Percentiles rank a stretch among this genome's conserved stretches.
Conservation (phyloP, 2,888 invertebrate genomes). For the Phorcus lineatus region DNA sequence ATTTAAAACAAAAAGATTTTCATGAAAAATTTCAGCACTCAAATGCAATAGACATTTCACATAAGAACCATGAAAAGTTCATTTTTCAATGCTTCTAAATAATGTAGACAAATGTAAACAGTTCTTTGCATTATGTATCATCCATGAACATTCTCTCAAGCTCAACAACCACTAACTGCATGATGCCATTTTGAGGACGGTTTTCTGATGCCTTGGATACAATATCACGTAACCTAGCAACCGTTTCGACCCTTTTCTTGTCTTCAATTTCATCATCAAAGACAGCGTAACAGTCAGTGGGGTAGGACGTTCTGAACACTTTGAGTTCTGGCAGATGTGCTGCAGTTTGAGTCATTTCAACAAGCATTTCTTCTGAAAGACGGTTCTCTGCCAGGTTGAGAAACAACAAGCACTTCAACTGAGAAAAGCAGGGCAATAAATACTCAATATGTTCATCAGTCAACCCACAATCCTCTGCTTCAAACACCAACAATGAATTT, state of each 20-base stretch:
- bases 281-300: constrained; percentile 46
- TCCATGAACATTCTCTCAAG: constrained; percentile 24
- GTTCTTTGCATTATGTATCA: not conserved
- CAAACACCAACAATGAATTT: constrained; percentile 55
- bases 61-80: not conserved
- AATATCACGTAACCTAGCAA: constrained; percentile 12
- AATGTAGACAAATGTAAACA: not conserved
- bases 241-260: not conserved
- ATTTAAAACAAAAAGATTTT: too few species aligned
- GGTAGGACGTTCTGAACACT: constrained; percentile 39
- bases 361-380: constrained; percentile 38
- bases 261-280: constrained; percentile 37
- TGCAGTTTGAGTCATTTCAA: constrained; percentile 39
- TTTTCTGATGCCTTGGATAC: constrained; percentile 1
- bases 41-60: too few species aligned
- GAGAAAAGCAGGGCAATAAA: constrained; percentile 42
- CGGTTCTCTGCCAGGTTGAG: constrained; percentile 60
- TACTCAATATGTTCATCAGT: constrained; percentile 45
- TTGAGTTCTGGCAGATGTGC: constrained; percentile 30
- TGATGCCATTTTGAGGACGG: not conserved
- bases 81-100: not conserved
- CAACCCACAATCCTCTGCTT: constrained; percentile 65
- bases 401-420: constrained; percentile 54
- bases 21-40: too few species aligned
- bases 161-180: constrained; percentile 24